Evolutionary conservation across 2,888 invertebrate genomes (phyloP), one percentile per base, ranked within the genome.

Genomic region (Ophion slaviceki): DNA sequence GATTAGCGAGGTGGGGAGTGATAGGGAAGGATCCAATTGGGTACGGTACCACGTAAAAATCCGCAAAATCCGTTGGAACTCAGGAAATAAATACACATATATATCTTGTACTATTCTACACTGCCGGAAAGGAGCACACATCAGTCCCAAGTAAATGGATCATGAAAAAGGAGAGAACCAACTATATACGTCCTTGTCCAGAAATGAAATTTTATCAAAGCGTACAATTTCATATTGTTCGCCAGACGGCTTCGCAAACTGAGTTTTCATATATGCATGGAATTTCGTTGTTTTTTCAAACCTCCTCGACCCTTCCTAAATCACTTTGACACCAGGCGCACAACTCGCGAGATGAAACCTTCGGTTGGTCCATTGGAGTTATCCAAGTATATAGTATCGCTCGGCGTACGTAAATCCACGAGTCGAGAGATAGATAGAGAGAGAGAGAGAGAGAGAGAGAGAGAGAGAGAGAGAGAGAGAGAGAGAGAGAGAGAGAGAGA

Each of bases 261-360:
- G 8, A 64, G 47, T 45, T 75, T 61, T 61, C 61, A 45, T 74
- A 40, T 2, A 61, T 40, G 61, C 75, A 24, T 32, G 61, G 62
- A 75, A 28, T 45, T 28, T n/a, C 40, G 5, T 24, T 66, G 1
- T 66, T 66, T 59, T 40, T 75, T 28, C 47, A n/a, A 47, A 40
- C 47, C 53, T 53, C 57, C 70, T 72, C 71, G 59, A 84, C 57
- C 45, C 20, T 20, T 45, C 36, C 71, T 80, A 84, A 80, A 84
- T 84, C 84, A 84, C 62, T 70, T 71, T 82, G 75, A 66, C 75
- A 75, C 80, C 47, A 20, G 20, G 24, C n/a, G 17, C 28, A 61
- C 24, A n/a, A 40, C 67, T 45, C 32, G 40, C 67, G 68, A 64
- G 62, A 66, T 14, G 62, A 8, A 57, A 59, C 32, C 45, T 36